These are phyloP conservation scores for Spicauda simplicius DNA, from an alignment of 2,888 invertebrate genomes.

Conservation along the genomic window DNA sequence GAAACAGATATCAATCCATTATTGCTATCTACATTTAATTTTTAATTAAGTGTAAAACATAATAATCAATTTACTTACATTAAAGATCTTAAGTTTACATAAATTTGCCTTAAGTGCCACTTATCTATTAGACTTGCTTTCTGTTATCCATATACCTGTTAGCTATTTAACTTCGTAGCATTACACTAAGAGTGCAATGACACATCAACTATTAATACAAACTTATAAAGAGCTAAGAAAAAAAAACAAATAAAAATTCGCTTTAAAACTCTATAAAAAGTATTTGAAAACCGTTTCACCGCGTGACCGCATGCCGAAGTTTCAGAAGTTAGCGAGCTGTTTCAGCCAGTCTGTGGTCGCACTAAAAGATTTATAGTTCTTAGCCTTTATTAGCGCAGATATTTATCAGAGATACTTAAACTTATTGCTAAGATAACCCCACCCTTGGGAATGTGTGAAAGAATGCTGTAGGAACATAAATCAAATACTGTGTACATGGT, in stretches of 20 bases:
- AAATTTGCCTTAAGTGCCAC: no score
- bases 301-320: slow-evolving; percentile 31
- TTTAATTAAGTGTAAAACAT: no score
- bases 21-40: no score
- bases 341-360: slow-evolving; percentile 42
- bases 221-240: not conserved
- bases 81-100: no score
- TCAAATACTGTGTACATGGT: slow-evolving; percentile 47
- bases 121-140: no score
- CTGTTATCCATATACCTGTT: no score
- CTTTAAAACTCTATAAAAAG: slow-evolving; percentile 29
- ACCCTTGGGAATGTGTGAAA: slow-evolving; percentile 52
- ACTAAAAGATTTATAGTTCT: slow-evolving; percentile 72
- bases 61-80: no score
- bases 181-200: no score
- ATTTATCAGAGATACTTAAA: slow-evolving; percentile 77
- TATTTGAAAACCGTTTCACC: slow-evolving; percentile 27
- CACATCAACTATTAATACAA: not conserved
- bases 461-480: slow-evolving; percentile 57
- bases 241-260: slow-evolving; percentile 2
- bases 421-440: slow-evolving; percentile 66
- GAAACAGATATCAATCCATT: no score
- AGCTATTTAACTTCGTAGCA: no score
- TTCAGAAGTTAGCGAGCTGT: slow-evolving; percentile 28
- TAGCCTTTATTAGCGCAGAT: slow-evolving; percentile 79